These are phyloP conservation scores for Isoperla grammatica DNA, from an alignment of 2,888 invertebrate species.

Conservation along the genomic window DNA sequence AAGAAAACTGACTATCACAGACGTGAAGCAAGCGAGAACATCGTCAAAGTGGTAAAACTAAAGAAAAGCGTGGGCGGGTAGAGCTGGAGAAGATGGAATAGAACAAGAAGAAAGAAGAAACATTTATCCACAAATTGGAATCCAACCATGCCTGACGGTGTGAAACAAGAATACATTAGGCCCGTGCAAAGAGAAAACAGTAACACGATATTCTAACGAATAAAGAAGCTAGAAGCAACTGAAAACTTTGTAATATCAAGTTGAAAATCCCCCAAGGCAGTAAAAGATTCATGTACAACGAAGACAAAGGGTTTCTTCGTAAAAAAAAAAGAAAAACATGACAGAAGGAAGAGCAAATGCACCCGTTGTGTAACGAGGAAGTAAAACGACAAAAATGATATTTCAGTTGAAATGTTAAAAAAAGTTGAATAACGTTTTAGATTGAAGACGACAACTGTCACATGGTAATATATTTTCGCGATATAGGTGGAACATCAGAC, in stretches of 20 bases:
- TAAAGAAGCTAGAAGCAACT: conserved; percentile 12
- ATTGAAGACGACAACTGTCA: too few relatives aligned
- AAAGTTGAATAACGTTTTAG: too few relatives aligned
- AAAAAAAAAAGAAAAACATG: conserved; percentile 1
- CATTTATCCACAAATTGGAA: conserved; percentile 19
- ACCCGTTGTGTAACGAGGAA: too few relatives aligned
- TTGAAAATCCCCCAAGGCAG: conserved; percentile 5
- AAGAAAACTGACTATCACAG: conserved; percentile 10
- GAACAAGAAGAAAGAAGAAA: conserved; percentile 17
- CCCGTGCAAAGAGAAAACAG: conserved; percentile 5
- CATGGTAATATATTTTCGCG: too few relatives aligned
- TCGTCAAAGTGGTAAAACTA: conserved; percentile 19
- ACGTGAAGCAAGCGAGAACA: conserved; percentile 5
- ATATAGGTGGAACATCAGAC: too few relatives aligned
- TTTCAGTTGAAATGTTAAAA: too few relatives aligned
- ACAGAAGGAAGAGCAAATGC: neutral
- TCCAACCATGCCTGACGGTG: conserved; percentile 14
- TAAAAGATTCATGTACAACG: neutral
- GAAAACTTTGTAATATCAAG: conserved; percentile 24
- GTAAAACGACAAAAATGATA: too few relatives aligned
- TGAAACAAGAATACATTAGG: conserved; percentile 18
- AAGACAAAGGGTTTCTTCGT: conserved; percentile 2
- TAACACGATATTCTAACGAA: neutral
- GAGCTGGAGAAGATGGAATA: conserved; percentile 11
- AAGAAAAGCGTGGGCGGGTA: conserved; percentile 6